These are phyloP conservation scores for Microctenopoma lineatum DNA, from an alignment of 2,797 vertebrate species.

Conservation along the genomic window DNA sequence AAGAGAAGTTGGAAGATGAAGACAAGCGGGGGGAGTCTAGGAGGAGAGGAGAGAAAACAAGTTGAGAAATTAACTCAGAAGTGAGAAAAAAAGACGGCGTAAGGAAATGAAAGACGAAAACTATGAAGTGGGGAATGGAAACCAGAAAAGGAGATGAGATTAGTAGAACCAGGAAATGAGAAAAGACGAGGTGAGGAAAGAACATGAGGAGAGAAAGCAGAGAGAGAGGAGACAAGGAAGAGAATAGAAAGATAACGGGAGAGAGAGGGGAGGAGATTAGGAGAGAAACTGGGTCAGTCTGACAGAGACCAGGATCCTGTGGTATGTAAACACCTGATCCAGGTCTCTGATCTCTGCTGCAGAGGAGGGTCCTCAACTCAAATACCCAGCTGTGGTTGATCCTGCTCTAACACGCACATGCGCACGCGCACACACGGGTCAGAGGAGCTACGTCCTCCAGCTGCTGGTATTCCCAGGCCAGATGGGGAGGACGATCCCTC, in stretches of 20 bases:
- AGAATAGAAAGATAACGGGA: not conserved
- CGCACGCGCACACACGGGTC: too few species aligned
- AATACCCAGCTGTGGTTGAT: too few species aligned
- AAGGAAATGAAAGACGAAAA: not conserved
- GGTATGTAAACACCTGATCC: constrained; percentile 6
- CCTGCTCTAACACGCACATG: too few species aligned
- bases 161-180: not conserved
- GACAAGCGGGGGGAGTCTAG: not conserved
- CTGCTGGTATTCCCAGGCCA: constrained; percentile 3
- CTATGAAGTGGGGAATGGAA: not conserved
- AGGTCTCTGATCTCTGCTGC: not conserved
- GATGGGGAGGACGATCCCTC: constrained; percentile 16
- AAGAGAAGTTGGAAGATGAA: not conserved
- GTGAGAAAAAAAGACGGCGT: not conserved
- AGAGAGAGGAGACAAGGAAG: not conserved
- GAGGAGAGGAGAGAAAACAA: not conserved
- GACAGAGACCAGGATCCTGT: not conserved
- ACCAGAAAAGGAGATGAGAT: not conserved
- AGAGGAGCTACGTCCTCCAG: not conserved
- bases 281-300: not conserved
- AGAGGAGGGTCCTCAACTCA: not conserved
- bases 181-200: not conserved
- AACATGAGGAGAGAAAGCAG: not conserved
- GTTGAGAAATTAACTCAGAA: too few species aligned
- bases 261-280: not conserved